Conservation (phyloP, 2,113 vertebrate species). For the Urocynchramus pylzowi region DNA sequence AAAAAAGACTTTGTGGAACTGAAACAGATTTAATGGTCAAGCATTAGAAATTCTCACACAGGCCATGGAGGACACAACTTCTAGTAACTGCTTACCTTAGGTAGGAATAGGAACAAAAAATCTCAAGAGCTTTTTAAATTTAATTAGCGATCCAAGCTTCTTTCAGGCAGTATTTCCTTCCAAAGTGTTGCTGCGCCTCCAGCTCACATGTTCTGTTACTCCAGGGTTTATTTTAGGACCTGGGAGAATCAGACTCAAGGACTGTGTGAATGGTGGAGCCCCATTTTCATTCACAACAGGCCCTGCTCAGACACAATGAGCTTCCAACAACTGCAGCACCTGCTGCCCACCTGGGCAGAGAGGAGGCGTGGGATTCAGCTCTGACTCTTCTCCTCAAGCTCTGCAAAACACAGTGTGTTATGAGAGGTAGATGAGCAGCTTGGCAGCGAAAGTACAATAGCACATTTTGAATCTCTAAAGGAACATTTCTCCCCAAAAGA, state of each 20-base stretch:
- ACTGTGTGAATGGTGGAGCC: neutral
- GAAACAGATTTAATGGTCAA: neutral
- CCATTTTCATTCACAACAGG: constrained; percentile 2
- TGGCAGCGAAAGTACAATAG: neutral
- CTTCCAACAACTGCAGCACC: neutral
- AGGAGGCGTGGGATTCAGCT: neutral
- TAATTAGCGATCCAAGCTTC: neutral
- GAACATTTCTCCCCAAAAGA: neutral
- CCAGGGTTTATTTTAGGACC: neutral
- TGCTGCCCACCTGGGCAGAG: neutral
- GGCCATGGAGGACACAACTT: neutral
- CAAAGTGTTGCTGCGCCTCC: neutral
- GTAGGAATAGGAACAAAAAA: neutral
- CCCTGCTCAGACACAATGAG: neutral
- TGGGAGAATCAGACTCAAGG: neutral
- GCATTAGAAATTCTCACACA: neutral
- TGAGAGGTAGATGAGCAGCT: neutral
- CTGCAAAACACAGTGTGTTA: neutral
- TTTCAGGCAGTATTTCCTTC: neutral
- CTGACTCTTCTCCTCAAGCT: neutral
- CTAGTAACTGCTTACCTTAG: neutral
- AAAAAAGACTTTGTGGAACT: neutral
- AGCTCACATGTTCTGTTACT: neutral
- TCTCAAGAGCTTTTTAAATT: neutral
- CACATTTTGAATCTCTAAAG: neutral